Evolutionary conservation across 2,113 vertebrate species (phyloP).

Genomic region (Noctilio leporinus): DNA sequence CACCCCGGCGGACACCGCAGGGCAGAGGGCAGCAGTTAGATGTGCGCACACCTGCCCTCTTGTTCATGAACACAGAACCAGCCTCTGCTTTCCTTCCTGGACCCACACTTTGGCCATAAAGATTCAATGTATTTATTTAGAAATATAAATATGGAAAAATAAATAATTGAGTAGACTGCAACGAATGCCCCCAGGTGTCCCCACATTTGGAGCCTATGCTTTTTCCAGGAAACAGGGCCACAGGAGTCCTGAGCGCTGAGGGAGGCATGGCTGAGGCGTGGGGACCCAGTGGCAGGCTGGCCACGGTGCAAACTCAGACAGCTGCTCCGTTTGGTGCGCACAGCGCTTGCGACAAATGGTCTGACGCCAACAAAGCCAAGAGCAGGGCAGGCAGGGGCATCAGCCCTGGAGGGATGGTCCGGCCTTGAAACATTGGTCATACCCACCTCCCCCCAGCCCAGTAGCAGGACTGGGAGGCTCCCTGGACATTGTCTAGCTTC

Average conservation of each 20-base stretch:
- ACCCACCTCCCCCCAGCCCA: background rate
- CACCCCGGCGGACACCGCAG: no score
- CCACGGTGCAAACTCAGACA: rapidly evolving
- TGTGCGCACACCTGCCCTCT: no score
- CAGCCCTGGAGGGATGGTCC: rapidly evolving
- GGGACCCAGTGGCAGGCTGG: background rate
- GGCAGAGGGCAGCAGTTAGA: no score
- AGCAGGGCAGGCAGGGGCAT: background rate
- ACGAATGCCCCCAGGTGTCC: background rate
- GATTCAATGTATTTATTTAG: slow-evolving; percentile 53
- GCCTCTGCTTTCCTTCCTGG: no score
- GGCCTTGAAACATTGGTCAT: background rate
- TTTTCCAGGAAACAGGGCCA: background rate
- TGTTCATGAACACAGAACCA: no score
- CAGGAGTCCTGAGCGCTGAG: background rate
- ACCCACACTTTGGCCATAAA: background rate
- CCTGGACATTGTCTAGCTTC: background rate
- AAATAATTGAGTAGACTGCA: slow-evolving; percentile 65
- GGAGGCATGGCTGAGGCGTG: background rate
- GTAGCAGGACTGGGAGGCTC: rapidly evolving
- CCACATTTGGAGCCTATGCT: slow-evolving; percentile 16
- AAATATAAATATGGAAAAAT: slow-evolving; percentile 76
- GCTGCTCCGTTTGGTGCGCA: background rate
- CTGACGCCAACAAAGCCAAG: background rate
- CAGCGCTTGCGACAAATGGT: no score